Conservation (phyloP, 1,140 invertebrate species). For the Brachionus angularis region DNA sequence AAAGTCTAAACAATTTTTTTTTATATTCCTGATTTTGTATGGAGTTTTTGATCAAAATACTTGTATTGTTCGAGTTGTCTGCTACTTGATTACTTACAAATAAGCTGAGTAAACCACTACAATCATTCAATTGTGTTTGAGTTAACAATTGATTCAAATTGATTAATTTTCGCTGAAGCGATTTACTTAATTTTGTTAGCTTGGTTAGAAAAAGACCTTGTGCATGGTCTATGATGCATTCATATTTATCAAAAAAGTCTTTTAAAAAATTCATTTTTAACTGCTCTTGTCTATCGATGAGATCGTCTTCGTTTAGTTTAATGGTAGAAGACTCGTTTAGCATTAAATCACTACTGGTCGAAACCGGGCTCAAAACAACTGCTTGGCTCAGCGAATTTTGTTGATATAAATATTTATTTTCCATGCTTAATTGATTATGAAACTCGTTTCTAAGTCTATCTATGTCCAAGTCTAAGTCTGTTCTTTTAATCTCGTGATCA, state of each 20-base stretch:
- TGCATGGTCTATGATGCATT: conserved; percentile 9
- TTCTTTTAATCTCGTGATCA: no score
- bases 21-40: conserved; percentile 30
- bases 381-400: conserved; percentile 3
- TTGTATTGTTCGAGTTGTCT: not conserved
- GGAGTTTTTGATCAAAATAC: not conserved
- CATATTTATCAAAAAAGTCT: conserved; percentile 25
- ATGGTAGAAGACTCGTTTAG: no score
- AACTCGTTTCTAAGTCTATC: no score
- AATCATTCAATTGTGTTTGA: not conserved
- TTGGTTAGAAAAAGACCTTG: conserved; percentile 25
- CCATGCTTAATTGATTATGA: no score
- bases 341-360: not conserved
- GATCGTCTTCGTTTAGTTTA: conserved; percentile 35
- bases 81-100: not conserved
- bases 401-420: conserved; percentile 1
- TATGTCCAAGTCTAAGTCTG: no score
- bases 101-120: not conserved
- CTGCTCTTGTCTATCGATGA: conserved; percentile 2
- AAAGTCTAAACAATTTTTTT: conserved; percentile 26
- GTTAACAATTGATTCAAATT: conserved; percentile 24
- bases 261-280: not conserved
- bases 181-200: conserved; percentile 29
- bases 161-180: conserved; percentile 27
- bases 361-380: conserved; percentile 2